Evolutionary conservation across 2,888 invertebrate genomes (phyloP).

Genomic region (Poecilobothrus nobilitatus): DNA sequence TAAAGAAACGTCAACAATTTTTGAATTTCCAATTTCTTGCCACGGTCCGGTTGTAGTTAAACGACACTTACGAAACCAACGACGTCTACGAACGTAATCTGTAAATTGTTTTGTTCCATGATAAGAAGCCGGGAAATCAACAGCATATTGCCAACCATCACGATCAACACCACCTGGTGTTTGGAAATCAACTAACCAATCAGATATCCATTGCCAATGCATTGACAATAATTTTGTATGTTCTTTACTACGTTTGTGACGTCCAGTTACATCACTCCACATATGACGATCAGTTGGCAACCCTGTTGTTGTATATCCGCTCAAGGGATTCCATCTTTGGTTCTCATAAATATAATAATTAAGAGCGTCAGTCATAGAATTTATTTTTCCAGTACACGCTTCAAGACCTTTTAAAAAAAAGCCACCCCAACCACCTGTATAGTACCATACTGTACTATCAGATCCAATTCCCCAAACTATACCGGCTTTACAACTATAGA

Average conservation of each 20-base stretch:
- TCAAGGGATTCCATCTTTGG: constrained; percentile 88
- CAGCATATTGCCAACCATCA: constrained; percentile 93
- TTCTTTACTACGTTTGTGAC: constrained; percentile 74
- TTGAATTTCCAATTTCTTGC: constrained; percentile 78
- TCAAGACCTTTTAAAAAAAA: constrained; percentile 61
- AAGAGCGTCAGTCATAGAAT: constrained; percentile 76
- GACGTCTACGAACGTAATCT: constrained; percentile 75
- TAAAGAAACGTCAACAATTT: constrained; percentile 69
- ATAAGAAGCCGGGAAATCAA: constrained; percentile 81
- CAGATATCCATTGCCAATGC: constrained; percentile 84
- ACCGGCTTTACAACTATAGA: constrained; percentile 68
- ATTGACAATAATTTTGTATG: constrained; percentile 75
- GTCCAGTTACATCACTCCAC: constrained; percentile 87
- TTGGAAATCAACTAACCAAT: constrained; percentile 89
- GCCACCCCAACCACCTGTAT: constrained; percentile 84
- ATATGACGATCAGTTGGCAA: constrained; percentile 78
- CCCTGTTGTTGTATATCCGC: constrained; percentile 78
- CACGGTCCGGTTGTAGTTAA: constrained; percentile 80
- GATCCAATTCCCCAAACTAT: constrained; percentile 87
- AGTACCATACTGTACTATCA: constrained; percentile 82
- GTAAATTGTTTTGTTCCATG: constrained; percentile 79
- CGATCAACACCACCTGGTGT: constrained; percentile 82
- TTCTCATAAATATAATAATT: constrained; percentile 88
- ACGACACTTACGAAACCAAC: constrained; percentile 78
- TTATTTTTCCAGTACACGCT: constrained; percentile 51